Evolutionary conservation across 64 coral and sea anemone genomes (phyloP).

Genomic region (Trachythela sp.): DNA sequence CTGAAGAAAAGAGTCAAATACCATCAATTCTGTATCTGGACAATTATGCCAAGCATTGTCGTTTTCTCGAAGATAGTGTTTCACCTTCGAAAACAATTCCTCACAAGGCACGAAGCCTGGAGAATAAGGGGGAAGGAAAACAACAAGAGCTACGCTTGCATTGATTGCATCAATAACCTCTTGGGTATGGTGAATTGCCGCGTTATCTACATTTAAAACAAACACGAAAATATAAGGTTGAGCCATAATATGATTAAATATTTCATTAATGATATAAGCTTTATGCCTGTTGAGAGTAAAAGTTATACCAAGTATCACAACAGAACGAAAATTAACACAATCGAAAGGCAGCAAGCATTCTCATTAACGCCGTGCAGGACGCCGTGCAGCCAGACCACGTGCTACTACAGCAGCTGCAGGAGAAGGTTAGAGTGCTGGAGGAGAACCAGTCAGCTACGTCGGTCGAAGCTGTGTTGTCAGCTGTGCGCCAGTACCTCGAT

Average conservation of each 20-base stretch:
- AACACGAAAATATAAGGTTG: background rate
- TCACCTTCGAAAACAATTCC: slow-evolving; percentile 31
- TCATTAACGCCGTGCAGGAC: too few species aligned
- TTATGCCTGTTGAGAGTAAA: too few species aligned
- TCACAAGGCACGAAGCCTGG: slow-evolving; percentile 46
- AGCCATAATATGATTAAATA: background rate
- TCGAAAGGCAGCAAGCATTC: slow-evolving; percentile 23
- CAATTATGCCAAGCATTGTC: slow-evolving; percentile 32
- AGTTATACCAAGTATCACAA: slow-evolving; percentile 47
- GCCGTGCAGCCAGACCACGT: too few species aligned
- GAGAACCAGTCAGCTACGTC: background rate
- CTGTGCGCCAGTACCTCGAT: background rate
- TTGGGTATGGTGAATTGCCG: slow-evolving; percentile 52
- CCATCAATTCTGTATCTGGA: slow-evolving; percentile 24
- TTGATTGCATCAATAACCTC: slow-evolving; percentile 29
- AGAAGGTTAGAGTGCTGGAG: background rate
- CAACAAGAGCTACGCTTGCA: background rate
- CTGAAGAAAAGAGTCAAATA: slow-evolving; percentile 38
- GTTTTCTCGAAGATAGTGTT: slow-evolving; percentile 39
- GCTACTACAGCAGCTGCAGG: background rate
- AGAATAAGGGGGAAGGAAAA: slow-evolving; percentile 39
- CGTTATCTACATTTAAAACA: slow-evolving; percentile 22
- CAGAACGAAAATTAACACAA: slow-evolving; percentile 25
- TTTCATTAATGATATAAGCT: too few species aligned
- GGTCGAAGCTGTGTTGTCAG: background rate